Evolutionary conservation across 2,888 invertebrate species (phyloP), one percentile per base, ranked within the genome.

Genomic region (Synanthedon vespiformis): DNA sequence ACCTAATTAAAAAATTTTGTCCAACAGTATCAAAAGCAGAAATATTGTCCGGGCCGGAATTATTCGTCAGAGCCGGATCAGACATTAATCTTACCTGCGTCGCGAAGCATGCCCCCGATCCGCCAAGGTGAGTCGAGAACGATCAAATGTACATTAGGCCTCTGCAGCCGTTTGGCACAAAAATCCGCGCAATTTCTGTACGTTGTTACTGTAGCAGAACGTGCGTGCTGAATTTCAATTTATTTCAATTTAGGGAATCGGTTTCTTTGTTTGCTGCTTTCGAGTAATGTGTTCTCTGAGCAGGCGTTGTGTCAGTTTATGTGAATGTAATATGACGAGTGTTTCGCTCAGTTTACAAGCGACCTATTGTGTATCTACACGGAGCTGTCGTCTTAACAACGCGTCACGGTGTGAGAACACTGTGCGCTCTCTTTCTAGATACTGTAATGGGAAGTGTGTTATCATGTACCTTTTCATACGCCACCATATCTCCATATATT

Each of bases 11-110:
- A 1, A 34, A 34, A 8, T 10, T 34, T 44, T 44, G 44, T 44
- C n/a, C 44, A 14, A 44, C 90, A 96, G 96, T 95, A 75, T 95
- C 95, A 66, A 94, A 94, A 80, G 95, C 96, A 62, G 94, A 94
- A 89, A 96, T 96, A 73, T 88, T 94, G 73, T 94, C 95, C 49
- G 95, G 94, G 70, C 90, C 93, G 40, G 95, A 95, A 85, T 88
- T 95, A 74, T 94, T 93, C 88, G 94, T 96, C 77, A 93, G 94
- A 76, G 94, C 94, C 70, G 95, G 95, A 64, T 95, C 94, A 72
- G 95, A 95, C 89, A 95, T 96, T 86, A 96, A 95, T 89, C 90
- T 96, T 80, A 96, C 95, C 68, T 95, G 95, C 86, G 90, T 94
- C 71, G 94, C 94, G 57, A 90, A 93, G 67, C 91, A 95, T 86